Base-by-base conservation (phyloP, 2,797 vertebrate genomes). In the Labeo calbasu region DNA sequence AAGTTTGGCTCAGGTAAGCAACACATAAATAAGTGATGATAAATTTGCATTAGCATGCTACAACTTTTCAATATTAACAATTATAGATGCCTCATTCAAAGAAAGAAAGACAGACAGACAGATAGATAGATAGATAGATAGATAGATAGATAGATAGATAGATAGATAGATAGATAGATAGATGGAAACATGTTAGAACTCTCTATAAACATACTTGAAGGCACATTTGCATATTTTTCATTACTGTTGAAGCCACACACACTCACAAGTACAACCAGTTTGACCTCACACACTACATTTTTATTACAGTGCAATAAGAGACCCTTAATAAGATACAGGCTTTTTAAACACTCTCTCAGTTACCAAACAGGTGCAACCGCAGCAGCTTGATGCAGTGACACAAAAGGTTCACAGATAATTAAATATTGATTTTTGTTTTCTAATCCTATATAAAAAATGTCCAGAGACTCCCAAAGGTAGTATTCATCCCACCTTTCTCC, bases 351-450 rank as follows among this genome's bases (percentile, higher is more conserved):
- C 95, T 96, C 92, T 91, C 92, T 94, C 92, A 94, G 96, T 98
- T 95, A 95, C 93, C 93, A 91, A 93, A 94, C 92, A 91, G 93
- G 94, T 83, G 89, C 87, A 88, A 91, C 90, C 94, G 93, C 12
- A 81, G 86, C 90, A 93, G 88, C 91, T 89, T 90, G 97, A 98
- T 97, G 97, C 96, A 97, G 96, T 95, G 96, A 96, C 97, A 98
- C 96, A 97, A 98, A 97, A 97, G 96, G 96, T 97, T 98, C 96
- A 97, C 97, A 97, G 97, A 99, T 99, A 99, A 99, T 99, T 99
- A 99, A 98, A 98, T 99, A 99, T 98, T 98, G 97, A 99, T 99
- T 98, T 98, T 97, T 98, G 97, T 98, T 98, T 98, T 98, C 97
- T 98, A 99, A 98, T 98, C 97, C 97, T 95, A 97, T 97, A 98